Base-by-base conservation (phyloP, 1,140 invertebrate genomes). In the Phymastichus coffea region DNA sequence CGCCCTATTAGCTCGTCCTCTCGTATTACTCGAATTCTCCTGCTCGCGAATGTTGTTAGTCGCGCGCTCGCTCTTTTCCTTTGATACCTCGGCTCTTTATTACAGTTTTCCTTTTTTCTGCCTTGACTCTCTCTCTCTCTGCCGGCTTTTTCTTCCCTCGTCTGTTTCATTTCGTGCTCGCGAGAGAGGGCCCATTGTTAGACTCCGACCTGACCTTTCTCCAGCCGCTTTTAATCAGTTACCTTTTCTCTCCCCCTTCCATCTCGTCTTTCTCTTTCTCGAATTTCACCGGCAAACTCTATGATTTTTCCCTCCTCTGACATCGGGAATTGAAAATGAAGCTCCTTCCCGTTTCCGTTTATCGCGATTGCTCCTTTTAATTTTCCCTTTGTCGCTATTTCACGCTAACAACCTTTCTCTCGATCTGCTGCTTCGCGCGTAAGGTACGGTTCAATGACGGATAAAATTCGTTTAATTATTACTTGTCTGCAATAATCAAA, bases 11-110 rank as follows among this genome's bases (percentile, higher is more conserved):
- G 54, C 51, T 47, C 23, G 19, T 48, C 41, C 17, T 53, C 22
- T 20, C 47, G 28, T 25, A 51, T 44, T 33, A 44, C 57, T 44
- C 4, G 22, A 37, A 26, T 59, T 59, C 46, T 15, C n/a, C n/a
- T n/a, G n/a, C n/a, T n/a, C 30, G 22, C 30, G 15, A n/a, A 44
- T 51, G 35, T 54, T 33, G 35, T 38, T 12, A 33, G 33, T 19
- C 30, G 28, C 20, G 7, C 44, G n/a, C 19, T 46, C 20, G 28
- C 30, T 52, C 25, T 49, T 52, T 68, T 58, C 57, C 63, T 68
- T 68, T 68, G 53, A 63, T 37, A 56, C 60, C 64, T 62, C 37
- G 23, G 48, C 46, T 52, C 63, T 61, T 64, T 57, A 41, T 54
- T 54, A 41, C 51, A 23, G 3, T 44, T 43, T 48, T 54, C 49